Evolutionary conservation across 2,797 vertebrate species (phyloP).

Genomic region (Phrynocephalus forsythii): DNA sequence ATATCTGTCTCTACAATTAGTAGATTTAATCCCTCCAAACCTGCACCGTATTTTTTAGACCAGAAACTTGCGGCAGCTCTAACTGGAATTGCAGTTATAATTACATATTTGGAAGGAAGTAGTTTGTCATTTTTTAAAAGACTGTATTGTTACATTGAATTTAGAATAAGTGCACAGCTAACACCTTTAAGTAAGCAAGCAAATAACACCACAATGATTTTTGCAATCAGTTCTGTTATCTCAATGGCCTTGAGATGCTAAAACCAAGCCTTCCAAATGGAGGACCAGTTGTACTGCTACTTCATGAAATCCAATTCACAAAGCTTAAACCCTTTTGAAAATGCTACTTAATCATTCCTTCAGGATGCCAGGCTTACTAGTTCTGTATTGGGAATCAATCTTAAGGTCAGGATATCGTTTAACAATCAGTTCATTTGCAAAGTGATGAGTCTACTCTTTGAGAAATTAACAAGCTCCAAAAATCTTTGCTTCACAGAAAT

Average conservation of each 20-base stretch:
- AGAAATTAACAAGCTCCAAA: constrained; percentile 40
- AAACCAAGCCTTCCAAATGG: constrained; percentile 25
- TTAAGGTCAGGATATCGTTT: constrained; percentile 51
- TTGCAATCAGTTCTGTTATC: constrained; percentile 22
- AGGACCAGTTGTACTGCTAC: constrained; percentile 8
- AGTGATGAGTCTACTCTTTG: neutral
- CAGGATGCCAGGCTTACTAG: neutral
- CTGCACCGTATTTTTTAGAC: neutral
- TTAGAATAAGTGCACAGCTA: constrained; percentile 25
- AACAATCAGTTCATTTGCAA: constrained; percentile 38
- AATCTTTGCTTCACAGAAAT: constrained; percentile 38
- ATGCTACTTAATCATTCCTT: neutral
- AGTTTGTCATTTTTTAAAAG: neutral
- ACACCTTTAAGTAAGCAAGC: constrained; percentile 8
- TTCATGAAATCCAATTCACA: neutral
- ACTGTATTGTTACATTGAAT: constrained; percentile 25
- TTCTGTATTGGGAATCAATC: constrained; percentile 22
- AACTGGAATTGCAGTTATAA: constrained; percentile 25
- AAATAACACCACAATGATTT: constrained; percentile 26
- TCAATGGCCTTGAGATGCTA: neutral
- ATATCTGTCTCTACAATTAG: neutral
- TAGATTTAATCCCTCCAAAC: neutral
- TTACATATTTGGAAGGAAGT: neutral
- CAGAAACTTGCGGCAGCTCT: constrained; percentile 13
- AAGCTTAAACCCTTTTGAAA: neutral